These are phyloP conservation scores for Silvanus unidentatus DNA, from an alignment of 2,888 invertebrate genomes.

Conservation along the genomic window DNA sequence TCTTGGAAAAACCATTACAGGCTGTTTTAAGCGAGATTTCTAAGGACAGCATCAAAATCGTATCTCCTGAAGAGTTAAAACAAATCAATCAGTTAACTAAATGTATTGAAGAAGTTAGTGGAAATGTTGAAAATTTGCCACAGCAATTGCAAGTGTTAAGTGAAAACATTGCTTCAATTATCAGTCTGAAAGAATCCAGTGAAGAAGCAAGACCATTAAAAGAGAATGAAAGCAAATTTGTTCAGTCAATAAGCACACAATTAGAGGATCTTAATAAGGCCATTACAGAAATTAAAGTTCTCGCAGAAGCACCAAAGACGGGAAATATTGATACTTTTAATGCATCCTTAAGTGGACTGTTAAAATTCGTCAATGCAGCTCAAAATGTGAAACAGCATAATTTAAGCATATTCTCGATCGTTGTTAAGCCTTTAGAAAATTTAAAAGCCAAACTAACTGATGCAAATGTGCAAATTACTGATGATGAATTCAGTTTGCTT, in stretches of 20 bases:
- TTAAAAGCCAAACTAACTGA: constrained; percentile 29
- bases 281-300: constrained; percentile 9
- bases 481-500: constrained; percentile 32
- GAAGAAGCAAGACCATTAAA: constrained; percentile 2
- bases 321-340: constrained; percentile 32
- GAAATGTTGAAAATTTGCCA: constrained; percentile 5
- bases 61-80: constrained; percentile 23
- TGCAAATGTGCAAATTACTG: constrained; percentile 25
- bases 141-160: constrained; percentile 9
- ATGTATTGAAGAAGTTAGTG: constrained; percentile 25
- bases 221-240: constrained; percentile 17
- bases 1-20: neutral
- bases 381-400: constrained; percentile 32
- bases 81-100: constrained; percentile 29
- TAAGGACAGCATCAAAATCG: neutral
- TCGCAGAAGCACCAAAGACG: neutral
- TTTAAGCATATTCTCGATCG: constrained; percentile 29
- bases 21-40: neutral
- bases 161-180: constrained; percentile 18
- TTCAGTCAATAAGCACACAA: constrained; percentile 22
- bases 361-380: constrained; percentile 32
- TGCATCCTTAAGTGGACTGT: constrained; percentile 28
- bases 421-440: constrained; percentile 33
- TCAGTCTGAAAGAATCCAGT: too few relatives aligned
- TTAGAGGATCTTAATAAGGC: constrained; percentile 30